Evolutionary conservation across 2,797 vertebrate genomes (phyloP), one percentile per base, ranked within the genome.

Genomic region (Balearica regulorum): DNA sequence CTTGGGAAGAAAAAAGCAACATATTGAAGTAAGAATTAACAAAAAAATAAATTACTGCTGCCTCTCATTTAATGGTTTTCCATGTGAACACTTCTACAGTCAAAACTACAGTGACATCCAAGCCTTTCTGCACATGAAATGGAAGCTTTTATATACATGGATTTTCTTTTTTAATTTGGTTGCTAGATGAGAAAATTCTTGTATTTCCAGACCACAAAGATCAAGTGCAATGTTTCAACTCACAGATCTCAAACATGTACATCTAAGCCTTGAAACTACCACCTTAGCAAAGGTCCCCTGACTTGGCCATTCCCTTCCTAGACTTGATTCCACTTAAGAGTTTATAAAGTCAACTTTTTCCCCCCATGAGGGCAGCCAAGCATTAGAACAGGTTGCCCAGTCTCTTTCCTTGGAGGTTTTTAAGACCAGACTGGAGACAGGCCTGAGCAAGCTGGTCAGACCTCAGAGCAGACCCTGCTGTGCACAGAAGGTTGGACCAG

Each of bases 321-420:
- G 4, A 5, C n/a, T 19, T 6, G 5, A 48, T 6, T 53, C 24
- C 33, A 16, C 29, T 41, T 22, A 3, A 15, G 33, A 29, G 43
- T 41, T 37, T 2, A 29, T 6, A 33, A 64, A 20, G 16, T 21
- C 0, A 0, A 62, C 7, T 3, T 18, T 64, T 16, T 20, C 51
- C 25, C 25, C 16, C 31, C 44, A 10, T 3, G 15, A 33, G 57
- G 20, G 6, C 20, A 43, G 49, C 16, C 31, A 37, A 48, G 17
- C 31, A 15, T 16, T 7, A 43, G 13, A 55, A 79, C 4, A 83
- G 18, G 28, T 5, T 29, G 25, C 60, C 46, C 41, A 39, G 12
- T 2, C 17, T 54, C 51, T 20, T 53, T 18, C 16, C 57, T 24
- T 26, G 39, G 46, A 77, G 46, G 13, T 49, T 65, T 53, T 28